These are phyloP conservation scores for Apamea crenata DNA, from an alignment of 2,888 invertebrate species.

Conservation along the genomic window DNA sequence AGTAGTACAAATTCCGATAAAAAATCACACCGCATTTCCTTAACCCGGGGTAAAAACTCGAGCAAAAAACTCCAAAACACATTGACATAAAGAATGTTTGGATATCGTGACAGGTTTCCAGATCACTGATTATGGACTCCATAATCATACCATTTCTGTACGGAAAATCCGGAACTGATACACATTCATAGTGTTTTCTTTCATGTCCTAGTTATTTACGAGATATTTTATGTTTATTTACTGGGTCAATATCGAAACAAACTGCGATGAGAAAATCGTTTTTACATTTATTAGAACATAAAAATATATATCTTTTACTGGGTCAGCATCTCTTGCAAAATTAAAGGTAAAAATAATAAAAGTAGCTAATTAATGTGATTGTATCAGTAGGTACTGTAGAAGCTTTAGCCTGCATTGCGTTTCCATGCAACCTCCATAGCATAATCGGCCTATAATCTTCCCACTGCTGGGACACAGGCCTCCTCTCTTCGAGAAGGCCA, in stretches of 20 bases:
- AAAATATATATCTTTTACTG: neutral
- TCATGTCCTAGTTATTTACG: slow-evolving; percentile 31
- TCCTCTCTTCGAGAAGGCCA: no score
- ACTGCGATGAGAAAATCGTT: neutral
- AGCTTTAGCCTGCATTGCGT: neutral
- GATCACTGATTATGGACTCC: slow-evolving; percentile 47
- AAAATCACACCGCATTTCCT: slow-evolving; percentile 8
- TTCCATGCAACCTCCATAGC: neutral
- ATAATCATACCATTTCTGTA: slow-evolving; percentile 33
- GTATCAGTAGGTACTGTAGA: neutral
- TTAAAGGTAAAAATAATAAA: no score
- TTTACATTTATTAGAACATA: neutral
- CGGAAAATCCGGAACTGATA: slow-evolving; percentile 35
- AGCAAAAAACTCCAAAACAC: slow-evolving; percentile 21
- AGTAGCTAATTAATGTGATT: neutral
- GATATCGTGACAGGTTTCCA: slow-evolving; percentile 51
- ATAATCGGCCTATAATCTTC: neutral
- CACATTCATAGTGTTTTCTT: slow-evolving; percentile 25
- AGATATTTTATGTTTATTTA: slow-evolving; percentile 15
- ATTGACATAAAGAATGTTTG: slow-evolving; percentile 36
- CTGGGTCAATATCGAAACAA: slow-evolving; percentile 2
- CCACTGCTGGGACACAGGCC: neutral
- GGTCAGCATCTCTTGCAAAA: neutral
- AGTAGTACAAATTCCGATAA: neutral
- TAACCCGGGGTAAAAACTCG: neutral